phyloP scores from a whole-genome alignment of 2,888 invertebrate species.

The Stomorhina lunata region DNA sequence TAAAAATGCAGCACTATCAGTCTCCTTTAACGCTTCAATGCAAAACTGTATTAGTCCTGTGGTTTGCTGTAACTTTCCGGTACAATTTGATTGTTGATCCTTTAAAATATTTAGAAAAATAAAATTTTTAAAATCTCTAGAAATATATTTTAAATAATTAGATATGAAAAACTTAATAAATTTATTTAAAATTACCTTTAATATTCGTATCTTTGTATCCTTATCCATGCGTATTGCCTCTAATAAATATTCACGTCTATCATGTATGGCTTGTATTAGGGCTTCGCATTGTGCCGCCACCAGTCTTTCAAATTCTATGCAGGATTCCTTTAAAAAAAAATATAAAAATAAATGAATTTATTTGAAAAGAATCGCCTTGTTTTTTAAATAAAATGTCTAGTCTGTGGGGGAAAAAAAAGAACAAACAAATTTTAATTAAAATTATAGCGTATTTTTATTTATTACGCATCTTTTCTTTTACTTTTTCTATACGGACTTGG shows the following conservation, averaged over 20 bases:
- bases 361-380: background rate
- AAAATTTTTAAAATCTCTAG: background rate
- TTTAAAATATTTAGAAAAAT: conserved; percentile 74
- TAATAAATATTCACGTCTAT: conserved; percentile 90
- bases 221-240: conserved; percentile 90
- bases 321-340: conserved; percentile 88
- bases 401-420: background rate
- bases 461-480: background rate
- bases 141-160: background rate
- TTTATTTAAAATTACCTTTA: conserved; percentile 81
- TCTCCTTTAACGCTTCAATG: conserved; percentile 98
- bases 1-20: conserved; percentile 96
- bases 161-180: background rate
- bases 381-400: background rate
- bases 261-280: conserved; percentile 91
- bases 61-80: conserved; percentile 93
- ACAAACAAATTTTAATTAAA: conserved; percentile 62
- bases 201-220: conserved; percentile 89
- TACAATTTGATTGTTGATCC: conserved; percentile 92
- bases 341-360: background rate
- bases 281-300: conserved; percentile 92
- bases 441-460: conserved; percentile 54
- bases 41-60: conserved; percentile 98
- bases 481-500: too few relatives aligned
- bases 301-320: conserved; percentile 92